Base-by-base conservation (phyloP, 2,113 vertebrate genomes). In the Dicrurus megarhynchus region DNA sequence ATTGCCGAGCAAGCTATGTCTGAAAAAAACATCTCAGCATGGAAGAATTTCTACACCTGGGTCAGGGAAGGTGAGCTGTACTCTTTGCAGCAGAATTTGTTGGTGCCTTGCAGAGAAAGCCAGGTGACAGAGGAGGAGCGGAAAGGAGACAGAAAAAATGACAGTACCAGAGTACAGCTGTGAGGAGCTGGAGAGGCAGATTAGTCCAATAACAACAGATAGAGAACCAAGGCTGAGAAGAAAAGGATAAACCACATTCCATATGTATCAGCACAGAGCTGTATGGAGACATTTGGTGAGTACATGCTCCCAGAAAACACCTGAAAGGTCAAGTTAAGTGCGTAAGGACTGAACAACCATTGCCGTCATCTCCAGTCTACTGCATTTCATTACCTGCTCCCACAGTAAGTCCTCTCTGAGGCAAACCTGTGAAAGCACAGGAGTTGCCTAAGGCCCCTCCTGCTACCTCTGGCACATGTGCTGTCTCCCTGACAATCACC, bases 31-130 rank as follows among this genome's bases (percentile, higher is more conserved):
- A 80, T 42, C 91, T 87, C 91, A 95, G 69, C 91, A 68, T 75
- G 77, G 69, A 84, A 84, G 80, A 78, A 87, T 91, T 94, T 94
- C 93, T 89, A 37, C 56, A 84, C 80, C 49, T 67, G 77, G 94
- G 94, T 95, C 89, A 96, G 27, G 74, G 89, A 84, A 96, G 95
- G 95, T 82, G 50, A 97, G 57, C 56, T 87, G 50, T 49, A 89
- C 69, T 68, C 93, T 84, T 59, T 68, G 76, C 75, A 79, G 68
- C 37, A 90, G 52, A 90, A 49, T n/a, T 78, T 59, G 12, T 44
- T 0, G 4, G 35, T 64, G 56, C 18, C 76, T 60, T 56, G n/a
- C 52, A 87, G 79, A 84, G 71, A 84, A 88, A 91, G 56, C 23
- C 86, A 87, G 33, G 28, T 46, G 28, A 53, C 70, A 93, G 73